A percentile compares a stretch with the other conserved stretches of the same genome.
phyloP scores from a whole-genome alignment of 2,113 vertebrate genomes.

The Ploceus nigricollis region DNA sequence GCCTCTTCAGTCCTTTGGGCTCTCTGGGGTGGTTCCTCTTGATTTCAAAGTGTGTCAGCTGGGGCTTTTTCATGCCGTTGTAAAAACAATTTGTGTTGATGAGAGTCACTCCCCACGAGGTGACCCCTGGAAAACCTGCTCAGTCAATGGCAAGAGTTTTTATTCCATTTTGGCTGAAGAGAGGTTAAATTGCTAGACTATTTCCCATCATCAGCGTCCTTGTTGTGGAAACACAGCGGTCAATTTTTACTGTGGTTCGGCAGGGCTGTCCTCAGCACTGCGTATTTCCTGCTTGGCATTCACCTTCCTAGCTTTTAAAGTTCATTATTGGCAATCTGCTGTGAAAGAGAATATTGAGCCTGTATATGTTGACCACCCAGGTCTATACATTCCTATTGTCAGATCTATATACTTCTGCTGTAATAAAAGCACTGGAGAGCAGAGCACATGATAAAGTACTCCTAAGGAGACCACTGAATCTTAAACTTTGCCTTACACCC shows the following conservation, averaged over 20 bases:
- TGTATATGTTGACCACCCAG: background rate
- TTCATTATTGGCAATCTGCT: background rate
- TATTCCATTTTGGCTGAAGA: background rate
- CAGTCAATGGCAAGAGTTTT: background rate
- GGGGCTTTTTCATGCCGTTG: background rate
- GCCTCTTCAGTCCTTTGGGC: background rate
- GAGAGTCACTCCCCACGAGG: background rate
- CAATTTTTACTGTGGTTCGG: background rate
- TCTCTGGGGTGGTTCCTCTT: background rate
- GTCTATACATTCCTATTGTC: background rate
- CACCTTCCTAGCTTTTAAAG: background rate
- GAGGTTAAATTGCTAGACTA: background rate
- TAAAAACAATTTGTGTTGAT: constrained; percentile 22
- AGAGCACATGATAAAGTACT: background rate
- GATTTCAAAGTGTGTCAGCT: background rate
- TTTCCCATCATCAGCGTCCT: background rate
- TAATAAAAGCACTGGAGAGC: background rate
- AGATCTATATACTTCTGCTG: background rate
- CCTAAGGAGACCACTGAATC: constrained; percentile 28
- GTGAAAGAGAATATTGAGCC: background rate
- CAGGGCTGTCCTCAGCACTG: background rate
- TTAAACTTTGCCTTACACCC: constrained; percentile 13
- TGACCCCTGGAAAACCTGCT: constrained; percentile 29
- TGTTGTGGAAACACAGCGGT: background rate
- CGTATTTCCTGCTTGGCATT: background rate